Conservation (phyloP, 2,113 vertebrate genomes). For the Propithecus coquereli region DNA sequence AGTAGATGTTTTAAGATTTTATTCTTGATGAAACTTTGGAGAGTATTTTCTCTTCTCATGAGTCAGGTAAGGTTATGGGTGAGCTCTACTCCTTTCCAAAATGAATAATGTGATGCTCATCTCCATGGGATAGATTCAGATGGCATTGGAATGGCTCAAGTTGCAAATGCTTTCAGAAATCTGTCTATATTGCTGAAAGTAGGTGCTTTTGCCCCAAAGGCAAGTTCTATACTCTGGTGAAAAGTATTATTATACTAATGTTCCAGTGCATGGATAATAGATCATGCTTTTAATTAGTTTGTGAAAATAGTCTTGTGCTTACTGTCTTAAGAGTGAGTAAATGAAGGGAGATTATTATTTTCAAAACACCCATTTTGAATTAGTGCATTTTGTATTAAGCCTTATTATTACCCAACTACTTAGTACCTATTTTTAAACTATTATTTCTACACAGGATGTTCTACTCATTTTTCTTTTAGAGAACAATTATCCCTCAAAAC, state of each 20-base stretch:
- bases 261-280: background rate
- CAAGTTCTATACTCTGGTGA: background rate
- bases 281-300: background rate
- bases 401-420: no score
- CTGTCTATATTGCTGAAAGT: background rate
- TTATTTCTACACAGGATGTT: no score
- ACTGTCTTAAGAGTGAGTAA: background rate
- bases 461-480: no score
- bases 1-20: background rate
- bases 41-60: background rate
- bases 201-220: background rate
- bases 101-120: background rate
- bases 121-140: background rate
- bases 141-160: background rate
- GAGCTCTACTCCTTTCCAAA: background rate
- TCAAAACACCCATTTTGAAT: background rate
- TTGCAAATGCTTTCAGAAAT: background rate
- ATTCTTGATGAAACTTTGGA: background rate
- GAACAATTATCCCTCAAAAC: no score
- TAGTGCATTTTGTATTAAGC: no score
- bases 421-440: no score
- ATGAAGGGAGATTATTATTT: background rate
- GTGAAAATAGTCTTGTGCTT: background rate
- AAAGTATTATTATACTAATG: background rate
- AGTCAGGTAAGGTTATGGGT: background rate